Percentiles rank a stretch among this genome's conserved stretches.
These are phyloP conservation scores for Aplodontia rufa DNA, from an alignment of 2,113 vertebrate species.

Conservation along the genomic window DNA sequence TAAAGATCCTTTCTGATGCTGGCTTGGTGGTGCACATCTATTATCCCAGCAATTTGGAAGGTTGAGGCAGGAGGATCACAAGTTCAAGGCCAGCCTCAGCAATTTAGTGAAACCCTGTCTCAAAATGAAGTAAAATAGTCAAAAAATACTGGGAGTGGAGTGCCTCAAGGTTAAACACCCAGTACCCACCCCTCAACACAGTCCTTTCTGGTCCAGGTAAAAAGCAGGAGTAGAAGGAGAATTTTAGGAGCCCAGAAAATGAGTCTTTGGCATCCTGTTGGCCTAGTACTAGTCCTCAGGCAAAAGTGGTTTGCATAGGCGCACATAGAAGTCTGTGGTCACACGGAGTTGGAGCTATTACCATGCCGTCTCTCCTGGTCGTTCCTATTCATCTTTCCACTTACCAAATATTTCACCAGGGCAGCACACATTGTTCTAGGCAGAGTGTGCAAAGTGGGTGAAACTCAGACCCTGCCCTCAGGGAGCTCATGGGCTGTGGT, in stretches of 20 bases:
- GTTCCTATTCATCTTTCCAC: not conserved
- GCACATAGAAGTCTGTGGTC: not conserved
- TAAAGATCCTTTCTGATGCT: not conserved
- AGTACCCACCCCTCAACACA: no score
- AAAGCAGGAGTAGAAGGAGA: not conserved
- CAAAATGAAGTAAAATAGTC: no score
- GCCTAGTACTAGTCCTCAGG: conserved; percentile 9
- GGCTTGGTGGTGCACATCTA: no score
- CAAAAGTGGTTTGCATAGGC: not conserved
- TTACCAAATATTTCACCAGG: not conserved
- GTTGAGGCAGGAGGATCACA: no score
- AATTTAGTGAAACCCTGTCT: no score
- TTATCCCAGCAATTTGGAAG: no score
- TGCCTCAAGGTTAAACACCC: not conserved
- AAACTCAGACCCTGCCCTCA: not conserved
- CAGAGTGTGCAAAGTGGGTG: not conserved
- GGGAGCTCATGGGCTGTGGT: not conserved
- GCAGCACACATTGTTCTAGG: not conserved
- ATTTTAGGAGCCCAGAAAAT: not conserved
- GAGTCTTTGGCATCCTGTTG: not conserved
- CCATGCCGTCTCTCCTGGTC: not conserved
- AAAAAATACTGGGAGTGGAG: not conserved
- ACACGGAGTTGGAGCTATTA: not conserved
- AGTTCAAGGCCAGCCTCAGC: no score
- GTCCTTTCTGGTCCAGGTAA: not conserved